These are phyloP conservation scores for Dermatemys mawii DNA, from an alignment of 2,113 vertebrate species.

Conservation along the genomic window DNA sequence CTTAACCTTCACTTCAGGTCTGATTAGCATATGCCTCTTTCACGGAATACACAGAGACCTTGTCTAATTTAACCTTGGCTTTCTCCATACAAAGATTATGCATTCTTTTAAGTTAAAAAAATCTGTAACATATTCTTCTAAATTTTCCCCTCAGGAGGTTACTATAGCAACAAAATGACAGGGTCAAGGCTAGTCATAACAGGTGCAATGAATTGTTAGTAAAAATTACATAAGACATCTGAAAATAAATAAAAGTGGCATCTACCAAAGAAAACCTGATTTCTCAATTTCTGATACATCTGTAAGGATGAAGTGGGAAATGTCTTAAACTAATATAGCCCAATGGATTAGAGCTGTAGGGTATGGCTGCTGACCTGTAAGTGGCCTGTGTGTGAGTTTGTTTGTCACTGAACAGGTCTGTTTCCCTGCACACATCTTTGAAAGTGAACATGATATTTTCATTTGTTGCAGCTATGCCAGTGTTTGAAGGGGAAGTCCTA, in stretches of 20 bases:
- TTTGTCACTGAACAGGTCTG: too few species aligned
- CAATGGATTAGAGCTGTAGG: not conserved
- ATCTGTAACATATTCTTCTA: not conserved
- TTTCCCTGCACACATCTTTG: rapidly evolving
- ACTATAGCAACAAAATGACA: not conserved
- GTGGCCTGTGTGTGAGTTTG: not conserved
- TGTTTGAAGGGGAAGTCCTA: not conserved
- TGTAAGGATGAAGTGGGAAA: not conserved
- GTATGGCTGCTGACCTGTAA: not conserved
- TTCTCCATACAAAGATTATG: conserved; percentile 7
- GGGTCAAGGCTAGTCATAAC: not conserved
- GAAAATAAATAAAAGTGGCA: conserved; percentile 9
- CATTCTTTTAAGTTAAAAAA: not conserved
- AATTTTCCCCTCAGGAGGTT: not conserved
- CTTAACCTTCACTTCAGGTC: conserved; percentile 1
- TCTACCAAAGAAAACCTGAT: not conserved
- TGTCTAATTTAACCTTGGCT: not conserved
- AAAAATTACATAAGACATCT: not conserved
- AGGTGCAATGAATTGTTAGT: conserved; percentile 53
- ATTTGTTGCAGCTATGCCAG: not conserved
- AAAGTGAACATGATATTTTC: not conserved
- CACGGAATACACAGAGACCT: not conserved
- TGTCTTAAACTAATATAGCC: not conserved
- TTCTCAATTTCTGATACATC: not conserved
- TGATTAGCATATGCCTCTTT: not conserved